phyloP scores from a whole-genome alignment of 2,888 invertebrate genomes.

The Eristalis pertinax region DNA sequence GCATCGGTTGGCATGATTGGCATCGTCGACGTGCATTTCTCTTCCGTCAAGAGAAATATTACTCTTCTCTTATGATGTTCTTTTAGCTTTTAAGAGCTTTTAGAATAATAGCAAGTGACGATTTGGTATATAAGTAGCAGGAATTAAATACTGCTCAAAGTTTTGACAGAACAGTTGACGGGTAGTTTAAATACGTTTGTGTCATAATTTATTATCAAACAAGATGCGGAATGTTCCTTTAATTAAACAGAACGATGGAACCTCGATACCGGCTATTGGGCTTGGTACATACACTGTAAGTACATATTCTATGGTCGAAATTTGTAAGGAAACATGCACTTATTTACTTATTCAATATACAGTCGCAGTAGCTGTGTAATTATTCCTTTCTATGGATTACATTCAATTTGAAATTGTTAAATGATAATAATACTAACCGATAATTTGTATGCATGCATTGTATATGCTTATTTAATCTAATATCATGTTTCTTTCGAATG shows the following conservation, averaged over 20 bases:
- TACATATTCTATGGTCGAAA: not conserved
- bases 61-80: not conserved
- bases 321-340: no score
- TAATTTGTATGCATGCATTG: not conserved
- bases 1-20: no score
- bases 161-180: not conserved
- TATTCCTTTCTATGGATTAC: no score
- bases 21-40: not conserved
- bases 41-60: not conserved
- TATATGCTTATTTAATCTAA: not conserved
- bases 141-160: not conserved
- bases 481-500: not conserved
- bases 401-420: not conserved
- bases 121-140: not conserved
- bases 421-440: not conserved
- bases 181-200: not conserved
- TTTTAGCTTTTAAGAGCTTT: not conserved
- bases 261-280: constrained; percentile 78
- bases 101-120: not conserved
- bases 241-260: constrained; percentile 78
- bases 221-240: constrained; percentile 72
- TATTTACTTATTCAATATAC: no score
- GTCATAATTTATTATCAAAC: not conserved
- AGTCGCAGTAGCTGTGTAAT: no score
- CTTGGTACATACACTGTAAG: constrained; percentile 79